Evolutionary conservation across 1,140 invertebrate species (phyloP), one percentile per base, ranked within the genome.

Genomic region (Ooceraea biroi): DNA sequence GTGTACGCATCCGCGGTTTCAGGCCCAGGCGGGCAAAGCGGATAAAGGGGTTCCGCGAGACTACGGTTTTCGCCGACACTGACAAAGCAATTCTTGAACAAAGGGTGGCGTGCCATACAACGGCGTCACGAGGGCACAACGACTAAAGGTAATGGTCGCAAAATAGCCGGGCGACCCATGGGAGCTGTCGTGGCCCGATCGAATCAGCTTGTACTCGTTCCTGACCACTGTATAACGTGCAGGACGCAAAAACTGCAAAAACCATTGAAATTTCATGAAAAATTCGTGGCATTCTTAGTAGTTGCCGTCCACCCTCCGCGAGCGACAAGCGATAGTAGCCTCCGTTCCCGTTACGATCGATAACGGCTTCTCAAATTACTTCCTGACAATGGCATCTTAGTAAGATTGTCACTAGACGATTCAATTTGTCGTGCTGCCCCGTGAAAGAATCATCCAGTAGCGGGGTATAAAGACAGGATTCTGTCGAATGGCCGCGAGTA

Each of bases 331-430:
- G 66, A 72, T 55, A 63, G 48, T 76, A 7, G 44, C 48, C 44
- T 66, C 76, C 58, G 41, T 72, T 58, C 5, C 1, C 1, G 19
- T 19, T 52, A 30, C 82, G 88, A 90, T 89, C 89, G 84, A 89
- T 88, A 82, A 57, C 46, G 58, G 76, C 74, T 86, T 83, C 87
- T 88, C 80, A 71, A 88, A 88, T 85, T 84, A 83, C 85, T 85
- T 89, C 72, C 85, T 71, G 80, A 85, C 88, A 74, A 74, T 74
- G 44, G 72, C 85, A 88, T 80, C 71, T 80, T 82, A n/a, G 57
- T 76, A 88, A 82, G 82, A 78, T 36, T 36, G 7, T 90, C 82
- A 84, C 74, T 76, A 76, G 50, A 71, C 85, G 68, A 89, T 88
- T 88, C 83, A 84, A 85, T 89, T 90, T 84, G 84, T 83, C 55